Base-by-base conservation (phyloP, 2,888 invertebrate species). In the Spisula subtruncata region DNA sequence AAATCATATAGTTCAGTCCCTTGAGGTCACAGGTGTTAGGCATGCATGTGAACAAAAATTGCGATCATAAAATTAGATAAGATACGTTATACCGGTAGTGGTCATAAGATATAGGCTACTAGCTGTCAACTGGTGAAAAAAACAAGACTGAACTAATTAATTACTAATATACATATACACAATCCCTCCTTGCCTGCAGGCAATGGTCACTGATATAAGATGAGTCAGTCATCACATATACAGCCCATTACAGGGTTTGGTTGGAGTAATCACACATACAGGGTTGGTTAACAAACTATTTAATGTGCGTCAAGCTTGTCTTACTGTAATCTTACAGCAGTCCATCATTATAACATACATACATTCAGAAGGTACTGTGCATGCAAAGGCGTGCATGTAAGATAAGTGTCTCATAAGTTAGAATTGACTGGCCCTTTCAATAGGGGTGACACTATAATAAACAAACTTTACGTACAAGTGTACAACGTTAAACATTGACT, bases 201-300 rank as follows among this genome's bases (percentile, higher is more conserved):
- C 85, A 56, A 18, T 80, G 80, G 56, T 85, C 80, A 85, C 79
- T 80, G 56, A 80, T 85, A 25, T 56, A 85, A 80, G 85, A 35
- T 85, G 85, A 85, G 35, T 71, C 51, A 35, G 29, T 84, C n/a
- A 81, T 80, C 85, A 85, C 54, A 51, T 32, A 51, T 32, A 54
- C 41, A n/a, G n/a, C n/a, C n/a, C n/a, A n/a, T n/a, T n/a, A n/a
- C n/a, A n/a, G n/a, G n/a, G n/a, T n/a, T n/a, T n/a, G n/a, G n/a
- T n/a, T n/a, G n/a, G n/a, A 32, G 29, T 84, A 46, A 81, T 79
- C 85, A 85, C 54, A 48, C 48, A 51, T 29, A 51, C 8, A 41
- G 41, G 60, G 71, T 75, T 79, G 79, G 85, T 85, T 85, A 20
- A 41, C 41, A 41, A 85, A 75, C 35, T 86, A 86, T 86, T 86